These are phyloP conservation scores for Diadumene lineata DNA, from an alignment of 92 coral and sea anemone species.

Conservation along the genomic window DNA sequence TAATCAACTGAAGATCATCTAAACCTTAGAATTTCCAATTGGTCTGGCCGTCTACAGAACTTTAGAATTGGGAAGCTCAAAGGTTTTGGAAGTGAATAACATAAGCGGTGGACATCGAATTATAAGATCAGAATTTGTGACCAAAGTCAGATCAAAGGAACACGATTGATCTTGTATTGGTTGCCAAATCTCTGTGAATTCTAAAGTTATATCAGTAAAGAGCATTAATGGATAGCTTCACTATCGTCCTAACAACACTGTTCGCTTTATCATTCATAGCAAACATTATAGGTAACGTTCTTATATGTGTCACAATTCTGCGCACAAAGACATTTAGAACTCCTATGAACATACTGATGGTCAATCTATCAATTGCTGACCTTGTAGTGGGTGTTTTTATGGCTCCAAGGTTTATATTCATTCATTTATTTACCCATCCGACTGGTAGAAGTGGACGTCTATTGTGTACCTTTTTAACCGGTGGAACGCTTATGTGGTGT, in stretches of 20 bases:
- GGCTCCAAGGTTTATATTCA: constrained; percentile 28
- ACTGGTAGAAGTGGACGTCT: not conserved
- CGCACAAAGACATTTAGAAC: constrained; percentile 2
- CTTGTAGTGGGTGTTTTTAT: constrained; percentile 10
- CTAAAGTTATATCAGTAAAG: no score
- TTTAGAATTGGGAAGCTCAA: no score
- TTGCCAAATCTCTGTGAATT: no score
- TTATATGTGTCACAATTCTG: constrained; percentile 11
- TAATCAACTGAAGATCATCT: no score
- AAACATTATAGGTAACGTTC: constrained; percentile 15
- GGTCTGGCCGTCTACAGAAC: no score
- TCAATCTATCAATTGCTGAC: constrained; percentile 29
- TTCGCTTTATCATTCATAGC: not conserved
- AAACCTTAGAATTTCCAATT: no score
- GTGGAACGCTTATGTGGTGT: constrained; percentile 16
- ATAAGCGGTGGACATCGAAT: no score
- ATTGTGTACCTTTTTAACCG: constrained; percentile 20
- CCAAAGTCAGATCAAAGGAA: no score
- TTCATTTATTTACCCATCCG: constrained; percentile 10
- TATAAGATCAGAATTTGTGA: no score
- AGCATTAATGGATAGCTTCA: constrained; percentile 1
- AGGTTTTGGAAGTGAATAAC: no score
- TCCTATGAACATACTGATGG: constrained; percentile 12
- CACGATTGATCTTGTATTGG: no score
- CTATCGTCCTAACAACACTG: not conserved